Conservation (phyloP, 2,888 invertebrate species). For the Drosophila kambysellisi region DNA sequence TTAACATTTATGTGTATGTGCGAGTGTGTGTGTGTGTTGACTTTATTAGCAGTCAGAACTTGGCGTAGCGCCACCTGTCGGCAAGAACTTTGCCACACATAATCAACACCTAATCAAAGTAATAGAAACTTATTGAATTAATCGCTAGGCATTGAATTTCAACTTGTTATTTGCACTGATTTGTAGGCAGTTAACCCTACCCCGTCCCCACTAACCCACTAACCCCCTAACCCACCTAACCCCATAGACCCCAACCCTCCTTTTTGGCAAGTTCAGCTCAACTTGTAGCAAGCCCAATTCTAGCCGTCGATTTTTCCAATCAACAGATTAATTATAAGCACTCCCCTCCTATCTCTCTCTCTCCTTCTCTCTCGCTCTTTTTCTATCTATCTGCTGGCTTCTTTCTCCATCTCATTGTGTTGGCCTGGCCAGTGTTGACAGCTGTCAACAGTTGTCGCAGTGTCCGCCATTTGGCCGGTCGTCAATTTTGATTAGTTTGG, state of each 20-base stretch:
- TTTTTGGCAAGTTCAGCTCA: not conserved
- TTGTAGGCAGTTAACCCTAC: conserved; percentile 22
- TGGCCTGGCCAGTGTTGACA: conserved; percentile 56
- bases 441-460: conserved; percentile 62
- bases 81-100: conserved; percentile 64
- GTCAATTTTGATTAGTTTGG: conserved; percentile 73
- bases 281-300: not conserved
- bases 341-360: conserved; percentile 33
- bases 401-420: not conserved
- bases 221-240: not conserved
- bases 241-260: not conserved
- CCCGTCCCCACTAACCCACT: no score
- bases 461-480: conserved; percentile 28
- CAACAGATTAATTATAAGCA: conserved; percentile 52
- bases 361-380: no score
- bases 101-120: conserved; percentile 80
- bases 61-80: conserved; percentile 63
- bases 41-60: conserved; percentile 72
- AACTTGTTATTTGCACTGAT: conserved; percentile 69
- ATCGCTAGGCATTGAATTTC: conserved; percentile 71
- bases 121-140: conserved; percentile 80
- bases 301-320: conserved; percentile 11
- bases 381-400: not conserved
- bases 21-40: conserved; percentile 47
- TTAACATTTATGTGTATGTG: conserved; percentile 45